phyloP scores from a whole-genome alignment of 2,888 invertebrate genomes.

The Luperina testacea region DNA sequence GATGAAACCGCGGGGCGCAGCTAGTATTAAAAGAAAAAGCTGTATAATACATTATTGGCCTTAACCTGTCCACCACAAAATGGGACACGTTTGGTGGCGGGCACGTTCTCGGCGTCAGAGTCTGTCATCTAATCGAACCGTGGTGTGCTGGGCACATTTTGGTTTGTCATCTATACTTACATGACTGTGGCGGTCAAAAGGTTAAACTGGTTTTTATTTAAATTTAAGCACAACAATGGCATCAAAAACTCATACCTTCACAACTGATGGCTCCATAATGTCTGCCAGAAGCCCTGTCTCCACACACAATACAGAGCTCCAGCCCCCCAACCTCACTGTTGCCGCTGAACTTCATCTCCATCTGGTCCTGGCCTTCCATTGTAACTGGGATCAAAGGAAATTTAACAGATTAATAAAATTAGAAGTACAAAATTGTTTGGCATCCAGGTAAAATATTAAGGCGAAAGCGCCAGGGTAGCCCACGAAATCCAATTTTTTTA shows the following conservation, averaged over 20 bases:
- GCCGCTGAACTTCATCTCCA: slow-evolving; percentile 84
- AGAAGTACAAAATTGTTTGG: neutral
- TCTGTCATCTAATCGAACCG: too few relatives aligned
- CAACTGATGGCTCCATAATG: slow-evolving; percentile 98
- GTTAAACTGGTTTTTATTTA: neutral
- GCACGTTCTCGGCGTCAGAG: too few relatives aligned
- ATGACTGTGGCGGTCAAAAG: too few relatives aligned
- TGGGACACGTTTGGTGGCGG: too few relatives aligned
- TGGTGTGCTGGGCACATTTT: too few relatives aligned
- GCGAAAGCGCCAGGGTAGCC: too few relatives aligned
- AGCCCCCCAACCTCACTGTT: slow-evolving; percentile 90
- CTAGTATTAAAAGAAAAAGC: neutral
- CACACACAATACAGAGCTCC: slow-evolving; percentile 98
- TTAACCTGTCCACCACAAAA: too few relatives aligned
- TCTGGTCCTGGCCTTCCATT: slow-evolving; percentile 84
- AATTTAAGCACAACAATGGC: neutral
- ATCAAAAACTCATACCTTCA: slow-evolving; percentile 87
- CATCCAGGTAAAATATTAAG: too few relatives aligned
- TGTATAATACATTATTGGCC: neutral
- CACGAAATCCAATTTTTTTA: too few relatives aligned
- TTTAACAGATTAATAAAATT: neutral
- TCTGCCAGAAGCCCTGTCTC: slow-evolving; percentile 98
- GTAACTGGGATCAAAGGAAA: slow-evolving; percentile 36
- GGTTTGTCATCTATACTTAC: too few relatives aligned
- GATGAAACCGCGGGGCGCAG: neutral